phyloP scores from a whole-genome alignment of 2,113 vertebrate species.

The Brachypteracias leptosomus region DNA sequence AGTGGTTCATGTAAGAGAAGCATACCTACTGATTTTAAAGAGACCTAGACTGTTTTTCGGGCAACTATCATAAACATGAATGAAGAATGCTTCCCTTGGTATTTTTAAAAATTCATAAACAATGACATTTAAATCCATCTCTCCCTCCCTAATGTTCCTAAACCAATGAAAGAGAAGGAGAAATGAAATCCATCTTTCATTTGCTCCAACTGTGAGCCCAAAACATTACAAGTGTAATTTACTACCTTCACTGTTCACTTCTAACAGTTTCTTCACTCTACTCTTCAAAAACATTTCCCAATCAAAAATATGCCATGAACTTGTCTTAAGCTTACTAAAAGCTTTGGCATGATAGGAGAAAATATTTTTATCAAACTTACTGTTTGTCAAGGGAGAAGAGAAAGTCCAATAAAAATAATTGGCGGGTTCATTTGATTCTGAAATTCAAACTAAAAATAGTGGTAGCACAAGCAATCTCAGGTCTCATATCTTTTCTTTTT shows the following conservation, averaged over 20 bases:
- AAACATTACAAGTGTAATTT: neutral
- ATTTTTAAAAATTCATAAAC: neutral
- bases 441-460: neutral
- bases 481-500: neutral
- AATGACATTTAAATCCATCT: neutral
- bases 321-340: neutral
- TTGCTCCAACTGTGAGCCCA: neutral
- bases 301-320: neutral
- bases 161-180: neutral
- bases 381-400: neutral
- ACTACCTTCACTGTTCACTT: neutral
- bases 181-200: neutral
- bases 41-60: neutral
- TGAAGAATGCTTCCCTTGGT: neutral
- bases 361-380: neutral
- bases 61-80: neutral
- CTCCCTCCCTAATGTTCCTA: neutral
- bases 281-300: neutral
- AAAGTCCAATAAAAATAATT: neutral
- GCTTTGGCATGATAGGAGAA: neutral
- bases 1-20: neutral
- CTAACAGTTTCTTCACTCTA: neutral
- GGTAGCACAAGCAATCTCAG: neutral
- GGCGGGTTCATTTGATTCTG: neutral
- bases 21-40: neutral